phyloP scores from a whole-genome alignment of 2,888 invertebrate species.

The Stegophylla sp. region DNA sequence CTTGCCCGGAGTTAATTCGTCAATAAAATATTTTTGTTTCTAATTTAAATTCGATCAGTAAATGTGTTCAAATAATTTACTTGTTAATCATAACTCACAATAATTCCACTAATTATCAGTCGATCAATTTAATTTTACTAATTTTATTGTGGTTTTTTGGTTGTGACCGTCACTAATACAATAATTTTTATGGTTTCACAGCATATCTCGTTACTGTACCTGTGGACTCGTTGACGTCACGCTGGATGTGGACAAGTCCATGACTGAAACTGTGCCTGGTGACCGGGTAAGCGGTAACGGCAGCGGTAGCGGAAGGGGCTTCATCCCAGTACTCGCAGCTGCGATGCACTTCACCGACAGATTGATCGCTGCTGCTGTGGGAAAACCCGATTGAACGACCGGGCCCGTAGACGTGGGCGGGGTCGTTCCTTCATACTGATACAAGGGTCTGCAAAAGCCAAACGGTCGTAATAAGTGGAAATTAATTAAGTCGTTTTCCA shows the following conservation, averaged over 20 bases:
- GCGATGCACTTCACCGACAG: conserved; percentile 84
- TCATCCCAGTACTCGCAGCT: conserved; percentile 63
- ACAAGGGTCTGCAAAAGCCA: conserved; percentile 72
- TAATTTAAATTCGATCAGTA: too few species aligned
- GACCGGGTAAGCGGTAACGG: conserved; percentile 59
- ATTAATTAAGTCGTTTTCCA: too few species aligned
- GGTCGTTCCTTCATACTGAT: conserved; percentile 74
- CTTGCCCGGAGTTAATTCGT: too few species aligned
- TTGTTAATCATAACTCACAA: too few species aligned
- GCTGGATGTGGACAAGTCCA: conserved; percentile 86
- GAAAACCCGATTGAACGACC: conserved; percentile 61
- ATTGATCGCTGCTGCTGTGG: conserved; percentile 72
- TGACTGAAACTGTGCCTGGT: conserved; percentile 67
- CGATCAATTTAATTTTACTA: too few species aligned
- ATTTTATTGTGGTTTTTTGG: too few species aligned
- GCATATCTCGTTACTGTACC: conserved; percentile 66
- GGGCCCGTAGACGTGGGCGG: conserved; percentile 57
- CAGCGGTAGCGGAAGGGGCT: conserved; percentile 60
- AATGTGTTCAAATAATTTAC: too few species aligned
- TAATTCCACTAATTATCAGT: too few species aligned
- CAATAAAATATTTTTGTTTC: too few species aligned
- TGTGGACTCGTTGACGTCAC: conserved; percentile 84
- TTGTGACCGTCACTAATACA: too few species aligned
- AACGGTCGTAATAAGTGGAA: too few species aligned
- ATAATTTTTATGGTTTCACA: too few species aligned